A percentile compares a stretch with the other conserved stretches of the same genome.
These are phyloP conservation scores for Barypeithes pellucidus DNA, from an alignment of 2,888 invertebrate genomes.

Conservation along the genomic window DNA sequence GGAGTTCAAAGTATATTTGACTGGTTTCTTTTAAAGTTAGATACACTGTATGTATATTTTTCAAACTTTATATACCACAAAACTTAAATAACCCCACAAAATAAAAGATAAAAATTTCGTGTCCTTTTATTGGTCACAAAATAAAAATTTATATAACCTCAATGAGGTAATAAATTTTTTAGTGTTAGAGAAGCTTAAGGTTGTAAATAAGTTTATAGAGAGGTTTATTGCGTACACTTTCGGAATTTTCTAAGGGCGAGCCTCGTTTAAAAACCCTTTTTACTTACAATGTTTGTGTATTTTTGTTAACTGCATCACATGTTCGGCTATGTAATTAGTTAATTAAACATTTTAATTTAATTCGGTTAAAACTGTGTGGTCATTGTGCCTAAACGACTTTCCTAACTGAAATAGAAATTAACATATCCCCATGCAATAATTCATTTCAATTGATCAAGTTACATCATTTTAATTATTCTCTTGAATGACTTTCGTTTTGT, in stretches of 20 bases:
- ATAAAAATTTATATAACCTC: slow-evolving; percentile 33
- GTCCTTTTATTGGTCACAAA: slow-evolving; percentile 27
- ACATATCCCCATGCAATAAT: slow-evolving; percentile 37
- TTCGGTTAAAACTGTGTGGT: slow-evolving; percentile 31
- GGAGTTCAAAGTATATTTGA: too few relatives aligned
- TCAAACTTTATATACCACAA: not conserved
- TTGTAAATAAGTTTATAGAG: slow-evolving; percentile 28
- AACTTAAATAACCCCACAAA: not conserved
- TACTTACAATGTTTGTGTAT: slow-evolving; percentile 7
- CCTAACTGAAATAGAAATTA: slow-evolving; percentile 36
- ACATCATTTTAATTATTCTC: slow-evolving; percentile 32
- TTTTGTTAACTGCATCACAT: not conserved
- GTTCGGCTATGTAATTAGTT: slow-evolving; percentile 17
- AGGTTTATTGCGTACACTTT: slow-evolving; percentile 18
- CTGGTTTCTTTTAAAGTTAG: too few relatives aligned
- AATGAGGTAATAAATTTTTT: slow-evolving; percentile 31
- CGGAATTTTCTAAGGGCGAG: slow-evolving; percentile 2
- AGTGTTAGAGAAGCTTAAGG: slow-evolving; percentile 24
- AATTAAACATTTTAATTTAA: slow-evolving; percentile 40
- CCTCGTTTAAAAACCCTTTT: not conserved
- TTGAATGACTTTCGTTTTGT: slow-evolving; percentile 32
- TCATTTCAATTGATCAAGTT: slow-evolving; percentile 33
- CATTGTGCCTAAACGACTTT: slow-evolving; percentile 33
- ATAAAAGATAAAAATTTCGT: slow-evolving; percentile 21
- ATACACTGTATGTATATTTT: not conserved